Base-by-base conservation (phyloP, 2,113 vertebrate genomes). In the Zootoca vivipara region DNA sequence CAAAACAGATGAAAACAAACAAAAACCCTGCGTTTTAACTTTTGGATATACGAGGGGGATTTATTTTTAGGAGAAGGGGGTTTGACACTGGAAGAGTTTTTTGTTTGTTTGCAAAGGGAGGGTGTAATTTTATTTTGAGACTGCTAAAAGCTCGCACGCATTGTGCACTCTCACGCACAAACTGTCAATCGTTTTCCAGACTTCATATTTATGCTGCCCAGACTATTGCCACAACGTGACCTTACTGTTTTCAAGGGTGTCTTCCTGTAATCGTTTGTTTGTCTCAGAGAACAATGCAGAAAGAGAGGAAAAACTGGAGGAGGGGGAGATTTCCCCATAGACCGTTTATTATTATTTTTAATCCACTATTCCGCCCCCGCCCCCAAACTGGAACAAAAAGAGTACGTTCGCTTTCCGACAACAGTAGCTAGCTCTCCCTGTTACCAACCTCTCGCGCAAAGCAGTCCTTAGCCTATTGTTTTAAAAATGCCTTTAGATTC, bases 121-220 rank as follows among this genome's bases (percentile, higher is more conserved):
- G 4, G 1, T 12, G 42, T 72, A 15, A 5, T 33, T 72, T 40
- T 72, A 0, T 13, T 3, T 15, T 20, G 2, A 84, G 40, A 52
- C 38, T 13, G 8, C 4, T 84, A 79, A 7, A 56, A 5, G 10
- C 16, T n/a, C 24, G 7, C 42, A 56, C 42, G 40, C 38, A 22
- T 5, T 30, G 10, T 12, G 26, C 33, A 35, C 33, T 18, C 33
- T 3, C 83, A 8, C 46, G 35, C 22, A 73, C 35, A 38, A 28
- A 20, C 94, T 96, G 94, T 95, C 96, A 96, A 78, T 89, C 92
- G 75, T 92, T 95, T 95, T 93, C 95, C 95, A 96, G 96, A 96
- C 95, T 87, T 58, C 35, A 75, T 85, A 94, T 94, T 94, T 97
- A 96, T 70, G 86, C 87, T 96, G 90, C 86, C 93, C 96, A 96